Evolutionary conservation across 2,113 vertebrate species (phyloP).

Genomic region (Hemibates koningsi): DNA sequence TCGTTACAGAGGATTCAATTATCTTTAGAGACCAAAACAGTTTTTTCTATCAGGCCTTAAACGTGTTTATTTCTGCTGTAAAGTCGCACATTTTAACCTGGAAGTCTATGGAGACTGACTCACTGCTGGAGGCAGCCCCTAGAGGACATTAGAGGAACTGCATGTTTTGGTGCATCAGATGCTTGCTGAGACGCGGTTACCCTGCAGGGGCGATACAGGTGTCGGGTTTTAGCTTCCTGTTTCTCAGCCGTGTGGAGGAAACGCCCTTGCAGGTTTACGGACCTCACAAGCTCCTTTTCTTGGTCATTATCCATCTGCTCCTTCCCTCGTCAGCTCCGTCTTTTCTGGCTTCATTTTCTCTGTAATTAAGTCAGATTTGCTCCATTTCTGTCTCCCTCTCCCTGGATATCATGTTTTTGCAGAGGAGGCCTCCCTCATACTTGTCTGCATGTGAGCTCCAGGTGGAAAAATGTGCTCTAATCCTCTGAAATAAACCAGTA

Average conservation of each 20-base stretch:
- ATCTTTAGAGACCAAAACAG: rapidly evolving
- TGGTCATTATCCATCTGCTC: background rate
- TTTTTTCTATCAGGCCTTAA: background rate
- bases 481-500: background rate
- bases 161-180: background rate
- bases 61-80: background rate
- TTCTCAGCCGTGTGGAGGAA: background rate
- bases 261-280: background rate
- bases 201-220: background rate
- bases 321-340: background rate
- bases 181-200: rapidly evolving
- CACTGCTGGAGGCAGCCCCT: background rate
- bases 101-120: background rate
- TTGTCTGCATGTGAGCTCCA: conserved; percentile 23
- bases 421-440: background rate
- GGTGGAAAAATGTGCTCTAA: conserved; percentile 17
- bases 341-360: background rate
- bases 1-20: background rate
- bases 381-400: background rate
- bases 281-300: background rate
- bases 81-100: background rate
- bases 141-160: background rate
- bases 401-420: background rate
- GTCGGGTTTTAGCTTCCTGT: background rate
- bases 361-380: background rate